These are phyloP conservation scores for Pheosia gnoma DNA, from an alignment of 2,888 invertebrate species.

Conservation along the genomic window DNA sequence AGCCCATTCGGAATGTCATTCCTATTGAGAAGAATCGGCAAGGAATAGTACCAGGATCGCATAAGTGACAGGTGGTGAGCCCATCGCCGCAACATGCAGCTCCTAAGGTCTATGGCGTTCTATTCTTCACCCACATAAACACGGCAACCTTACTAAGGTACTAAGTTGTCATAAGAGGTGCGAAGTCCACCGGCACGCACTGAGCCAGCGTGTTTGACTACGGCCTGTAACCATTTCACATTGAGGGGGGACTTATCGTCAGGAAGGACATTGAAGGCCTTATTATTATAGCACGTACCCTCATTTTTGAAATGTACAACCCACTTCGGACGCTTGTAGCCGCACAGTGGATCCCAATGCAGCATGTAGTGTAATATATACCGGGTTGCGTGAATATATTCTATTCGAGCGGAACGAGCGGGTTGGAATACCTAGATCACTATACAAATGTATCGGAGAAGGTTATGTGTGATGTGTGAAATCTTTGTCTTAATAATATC, in stretches of 20 bases:
- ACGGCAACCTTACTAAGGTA: too few relatives aligned
- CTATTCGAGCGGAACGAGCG: slow-evolving; percentile 47
- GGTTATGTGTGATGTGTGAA: slow-evolving; percentile 2
- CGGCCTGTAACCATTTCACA: too few relatives aligned
- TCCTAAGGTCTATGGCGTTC: neutral
- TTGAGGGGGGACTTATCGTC: too few relatives aligned
- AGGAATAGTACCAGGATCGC: slow-evolving; percentile 8
- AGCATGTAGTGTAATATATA: slow-evolving; percentile 42
- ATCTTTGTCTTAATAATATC: too few relatives aligned
- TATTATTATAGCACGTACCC: slow-evolving; percentile 45
- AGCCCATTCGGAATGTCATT: too few relatives aligned
- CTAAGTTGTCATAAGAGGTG: too few relatives aligned
- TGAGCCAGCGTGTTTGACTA: too few relatives aligned
- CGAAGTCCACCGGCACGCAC: too few relatives aligned
- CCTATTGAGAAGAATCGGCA: neutral
- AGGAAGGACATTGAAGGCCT: too few relatives aligned
- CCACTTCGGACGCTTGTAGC: neutral
- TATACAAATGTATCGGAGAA: slow-evolving; percentile 4
- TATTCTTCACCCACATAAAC: too few relatives aligned
- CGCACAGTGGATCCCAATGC: neutral
- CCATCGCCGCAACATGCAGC: neutral
- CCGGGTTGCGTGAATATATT: slow-evolving; percentile 32
- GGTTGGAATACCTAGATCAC: slow-evolving; percentile 23
- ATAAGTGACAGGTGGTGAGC: neutral
- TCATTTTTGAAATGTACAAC: slow-evolving; percentile 41